Evolutionary conservation across 2,113 vertebrate species (phyloP).

Genomic region (Microcebus jonahi): DNA sequence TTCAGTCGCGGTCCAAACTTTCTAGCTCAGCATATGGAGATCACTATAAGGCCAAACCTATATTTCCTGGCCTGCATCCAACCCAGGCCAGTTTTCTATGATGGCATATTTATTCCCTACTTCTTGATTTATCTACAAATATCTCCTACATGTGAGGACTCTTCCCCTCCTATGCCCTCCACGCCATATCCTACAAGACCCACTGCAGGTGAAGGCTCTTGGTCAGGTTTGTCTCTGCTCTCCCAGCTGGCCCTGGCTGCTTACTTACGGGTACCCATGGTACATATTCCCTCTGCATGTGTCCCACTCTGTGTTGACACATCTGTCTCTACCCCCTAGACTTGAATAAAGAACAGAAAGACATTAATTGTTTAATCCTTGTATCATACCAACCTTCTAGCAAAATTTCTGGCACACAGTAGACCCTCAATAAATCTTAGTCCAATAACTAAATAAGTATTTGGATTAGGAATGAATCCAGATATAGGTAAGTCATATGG

Average conservation of each 20-base stretch:
- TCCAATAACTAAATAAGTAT: background rate
- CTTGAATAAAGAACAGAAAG: background rate
- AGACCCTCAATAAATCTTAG: background rate
- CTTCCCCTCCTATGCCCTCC: rapidly evolving
- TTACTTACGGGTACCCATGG: background rate
- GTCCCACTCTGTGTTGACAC: background rate
- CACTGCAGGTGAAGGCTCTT: background rate
- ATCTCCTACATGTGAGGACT: background rate
- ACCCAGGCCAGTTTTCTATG: background rate
- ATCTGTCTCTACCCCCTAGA: background rate
- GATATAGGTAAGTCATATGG: background rate
- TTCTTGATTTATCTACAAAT: background rate
- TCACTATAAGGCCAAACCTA: background rate
- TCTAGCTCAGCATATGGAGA: background rate
- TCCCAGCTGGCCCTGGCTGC: background rate
- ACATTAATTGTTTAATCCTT: background rate
- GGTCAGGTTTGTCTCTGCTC: background rate
- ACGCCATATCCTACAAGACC: background rate
- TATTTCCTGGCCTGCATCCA: background rate
- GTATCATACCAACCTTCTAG: background rate
- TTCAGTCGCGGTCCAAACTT: background rate
- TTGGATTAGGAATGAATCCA: background rate
- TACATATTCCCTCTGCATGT: too few relatives aligned
- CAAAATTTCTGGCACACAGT: background rate
- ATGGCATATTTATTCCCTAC: too few relatives aligned